These are phyloP conservation scores for Lordiphosa fenestrarum DNA, from an alignment of 2,888 invertebrate species.

Conservation along the genomic window DNA sequence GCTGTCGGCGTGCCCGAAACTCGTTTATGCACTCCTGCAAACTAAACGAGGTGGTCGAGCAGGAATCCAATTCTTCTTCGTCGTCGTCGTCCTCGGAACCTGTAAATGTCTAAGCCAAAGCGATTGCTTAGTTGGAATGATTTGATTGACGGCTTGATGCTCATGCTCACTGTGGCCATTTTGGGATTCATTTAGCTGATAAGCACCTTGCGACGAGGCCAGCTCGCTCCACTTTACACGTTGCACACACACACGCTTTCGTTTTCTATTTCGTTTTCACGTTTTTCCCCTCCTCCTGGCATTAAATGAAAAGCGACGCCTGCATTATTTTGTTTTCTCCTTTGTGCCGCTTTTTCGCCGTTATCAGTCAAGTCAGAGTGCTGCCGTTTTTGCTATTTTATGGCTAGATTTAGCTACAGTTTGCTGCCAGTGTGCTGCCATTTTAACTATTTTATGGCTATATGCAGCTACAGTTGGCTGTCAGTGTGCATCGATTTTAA, in stretches of 20 bases:
- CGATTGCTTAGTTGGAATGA: constrained; percentile 31
- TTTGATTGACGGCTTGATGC: background rate
- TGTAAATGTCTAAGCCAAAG: constrained; percentile 41
- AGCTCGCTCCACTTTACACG: constrained; percentile 47
- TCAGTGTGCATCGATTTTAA: too few relatives aligned
- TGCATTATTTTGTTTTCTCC: constrained; percentile 53
- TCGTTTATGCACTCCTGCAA: constrained; percentile 78
- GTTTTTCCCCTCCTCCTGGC: constrained; percentile 13
- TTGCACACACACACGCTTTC: constrained; percentile 63
- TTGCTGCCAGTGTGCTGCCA: too few relatives aligned
- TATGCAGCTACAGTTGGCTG: too few relatives aligned
- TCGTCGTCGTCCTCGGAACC: constrained; percentile 53
- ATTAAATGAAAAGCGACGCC: constrained; percentile 60
- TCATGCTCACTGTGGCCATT: constrained; percentile 52
- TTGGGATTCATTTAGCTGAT: constrained; percentile 33
- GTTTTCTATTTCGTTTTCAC: constrained; percentile 28
- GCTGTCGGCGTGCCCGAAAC: constrained; percentile 69
- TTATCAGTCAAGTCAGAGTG: constrained; percentile 40
- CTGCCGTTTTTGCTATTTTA: background rate
- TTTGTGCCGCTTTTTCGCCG: constrained; percentile 67
- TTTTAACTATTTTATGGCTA: too few relatives aligned
- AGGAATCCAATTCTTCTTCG: constrained; percentile 55
- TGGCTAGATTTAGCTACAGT: too few relatives aligned
- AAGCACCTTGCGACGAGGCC: constrained; percentile 22
- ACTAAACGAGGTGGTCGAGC: constrained; percentile 76